These are phyloP conservation scores for Acanthococcus lagerstroemiae DNA, from an alignment of 2,888 invertebrate genomes.

Conservation along the genomic window DNA sequence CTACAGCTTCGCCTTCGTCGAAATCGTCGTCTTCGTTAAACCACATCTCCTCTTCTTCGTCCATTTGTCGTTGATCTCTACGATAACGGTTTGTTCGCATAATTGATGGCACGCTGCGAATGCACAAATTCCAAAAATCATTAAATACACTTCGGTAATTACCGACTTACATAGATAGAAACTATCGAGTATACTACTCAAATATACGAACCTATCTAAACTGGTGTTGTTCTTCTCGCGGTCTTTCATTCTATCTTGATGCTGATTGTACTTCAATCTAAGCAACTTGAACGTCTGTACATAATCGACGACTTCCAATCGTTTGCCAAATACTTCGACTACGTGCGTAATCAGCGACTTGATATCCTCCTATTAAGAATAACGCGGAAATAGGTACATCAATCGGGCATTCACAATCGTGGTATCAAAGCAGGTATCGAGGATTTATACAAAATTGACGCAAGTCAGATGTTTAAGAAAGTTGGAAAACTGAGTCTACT, in stretches of 20 bases:
- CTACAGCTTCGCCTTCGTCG: constrained; percentile 60
- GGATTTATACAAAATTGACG: too few species aligned
- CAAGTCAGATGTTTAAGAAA: too few species aligned
- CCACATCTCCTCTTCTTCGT: constrained; percentile 98
- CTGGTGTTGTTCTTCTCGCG: constrained; percentile 42
- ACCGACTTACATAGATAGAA: too few species aligned
- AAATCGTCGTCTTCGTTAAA: constrained; percentile 94
- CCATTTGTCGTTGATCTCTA: constrained; percentile 83
- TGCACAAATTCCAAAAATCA: too few species aligned
- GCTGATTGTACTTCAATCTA: constrained; percentile 79
- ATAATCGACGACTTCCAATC: constrained; percentile 89
- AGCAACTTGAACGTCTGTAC: constrained; percentile 95
- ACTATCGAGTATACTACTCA: background rate
- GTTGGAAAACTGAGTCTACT: too few species aligned
- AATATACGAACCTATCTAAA: constrained; percentile 54
- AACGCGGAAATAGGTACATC: background rate
- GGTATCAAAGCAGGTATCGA: too few species aligned
- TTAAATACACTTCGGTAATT: too few species aligned
- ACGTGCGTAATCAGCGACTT: constrained; percentile 85
- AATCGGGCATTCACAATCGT: too few species aligned
- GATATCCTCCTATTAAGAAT: constrained; percentile 60
- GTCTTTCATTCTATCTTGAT: constrained; percentile 82
- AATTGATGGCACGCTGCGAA: constrained; percentile 73
- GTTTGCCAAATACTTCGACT: constrained; percentile 91
- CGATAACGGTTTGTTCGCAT: constrained; percentile 71